Evolutionary conservation across 2,888 invertebrate species (phyloP).

Genomic region (Falcaria lacertinaria): DNA sequence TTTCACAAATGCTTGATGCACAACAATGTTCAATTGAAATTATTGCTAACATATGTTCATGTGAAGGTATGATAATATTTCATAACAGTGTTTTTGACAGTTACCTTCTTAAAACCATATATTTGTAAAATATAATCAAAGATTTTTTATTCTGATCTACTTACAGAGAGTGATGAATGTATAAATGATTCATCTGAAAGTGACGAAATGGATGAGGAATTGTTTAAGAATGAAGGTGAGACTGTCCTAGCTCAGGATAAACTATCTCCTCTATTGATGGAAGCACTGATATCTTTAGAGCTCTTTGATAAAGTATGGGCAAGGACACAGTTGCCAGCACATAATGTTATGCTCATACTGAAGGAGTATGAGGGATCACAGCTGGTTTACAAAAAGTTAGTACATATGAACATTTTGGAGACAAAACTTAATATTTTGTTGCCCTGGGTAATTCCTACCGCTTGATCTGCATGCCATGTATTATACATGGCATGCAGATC

Average conservation of each 20-base stretch:
- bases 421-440: too few species aligned
- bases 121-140: too few species aligned
- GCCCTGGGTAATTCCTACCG: too few species aligned
- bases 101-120: too few species aligned
- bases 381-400: slow-evolving; percentile 72
- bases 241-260: slow-evolving; percentile 63
- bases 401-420: too few species aligned
- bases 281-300: slow-evolving; percentile 79
- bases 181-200: slow-evolving; percentile 56
- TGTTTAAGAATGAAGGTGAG: slow-evolving; percentile 62
- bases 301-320: slow-evolving; percentile 81
- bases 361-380: slow-evolving; percentile 71
- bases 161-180: slow-evolving; percentile 49
- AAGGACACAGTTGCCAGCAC: slow-evolving; percentile 73
- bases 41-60: slow-evolving; percentile 84
- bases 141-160: neutral
- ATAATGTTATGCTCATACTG: slow-evolving; percentile 75
- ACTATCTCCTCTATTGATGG: slow-evolving; percentile 78
- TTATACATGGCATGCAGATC: too few species aligned
- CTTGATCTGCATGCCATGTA: too few species aligned
- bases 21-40: slow-evolving; percentile 86
- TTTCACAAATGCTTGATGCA: slow-evolving; percentile 80
- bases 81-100: too few species aligned
- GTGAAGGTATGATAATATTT: slow-evolving; percentile 73
- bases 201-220: slow-evolving; percentile 63